phyloP scores from a whole-genome alignment of 2,888 invertebrate genomes.

The Malachius bipustulatus region DNA sequence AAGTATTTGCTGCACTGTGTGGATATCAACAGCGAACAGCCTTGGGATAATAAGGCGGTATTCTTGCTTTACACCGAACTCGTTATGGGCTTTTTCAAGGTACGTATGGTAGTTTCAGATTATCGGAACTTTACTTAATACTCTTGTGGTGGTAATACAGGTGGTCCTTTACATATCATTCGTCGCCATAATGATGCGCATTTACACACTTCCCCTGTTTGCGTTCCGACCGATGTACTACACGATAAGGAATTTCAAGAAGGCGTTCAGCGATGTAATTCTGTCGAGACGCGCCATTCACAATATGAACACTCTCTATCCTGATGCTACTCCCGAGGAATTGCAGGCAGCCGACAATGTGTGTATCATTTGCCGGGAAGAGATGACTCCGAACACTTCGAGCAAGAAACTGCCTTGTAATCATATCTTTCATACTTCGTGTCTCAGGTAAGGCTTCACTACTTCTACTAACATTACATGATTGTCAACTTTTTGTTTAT shows the following conservation, averaged over 20 bases:
- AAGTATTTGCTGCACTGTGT: conserved; percentile 84
- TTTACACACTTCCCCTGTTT: conserved; percentile 95
- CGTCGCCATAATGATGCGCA: conserved; percentile 90
- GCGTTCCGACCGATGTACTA: conserved; percentile 99
- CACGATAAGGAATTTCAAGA: conserved; percentile 95
- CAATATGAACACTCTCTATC: conserved; percentile 96
- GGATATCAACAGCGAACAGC: conserved; percentile 84
- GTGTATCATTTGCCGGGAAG: conserved; percentile 93
- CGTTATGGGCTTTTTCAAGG: conserved; percentile 76
- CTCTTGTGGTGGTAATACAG: no score
- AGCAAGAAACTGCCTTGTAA: conserved; percentile 97
- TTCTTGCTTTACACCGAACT: conserved; percentile 94
- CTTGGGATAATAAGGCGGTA: conserved; percentile 99
- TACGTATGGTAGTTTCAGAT: no score
- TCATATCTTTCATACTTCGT: conserved; percentile 97
- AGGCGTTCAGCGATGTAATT: conserved; percentile 94
- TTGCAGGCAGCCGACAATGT: conserved; percentile 89
- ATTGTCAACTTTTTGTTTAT: no score
- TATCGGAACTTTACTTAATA: no score
- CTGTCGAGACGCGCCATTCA: conserved; percentile 91
- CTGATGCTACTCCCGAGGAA: conserved; percentile 89
- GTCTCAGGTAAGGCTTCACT: conserved; percentile 61
- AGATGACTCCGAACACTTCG: conserved; percentile 54
- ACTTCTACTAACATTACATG: no score
- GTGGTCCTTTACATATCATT: conserved; percentile 75